Conservation (phyloP, 2,797 vertebrate genomes). For the Morelia viridis region DNA sequence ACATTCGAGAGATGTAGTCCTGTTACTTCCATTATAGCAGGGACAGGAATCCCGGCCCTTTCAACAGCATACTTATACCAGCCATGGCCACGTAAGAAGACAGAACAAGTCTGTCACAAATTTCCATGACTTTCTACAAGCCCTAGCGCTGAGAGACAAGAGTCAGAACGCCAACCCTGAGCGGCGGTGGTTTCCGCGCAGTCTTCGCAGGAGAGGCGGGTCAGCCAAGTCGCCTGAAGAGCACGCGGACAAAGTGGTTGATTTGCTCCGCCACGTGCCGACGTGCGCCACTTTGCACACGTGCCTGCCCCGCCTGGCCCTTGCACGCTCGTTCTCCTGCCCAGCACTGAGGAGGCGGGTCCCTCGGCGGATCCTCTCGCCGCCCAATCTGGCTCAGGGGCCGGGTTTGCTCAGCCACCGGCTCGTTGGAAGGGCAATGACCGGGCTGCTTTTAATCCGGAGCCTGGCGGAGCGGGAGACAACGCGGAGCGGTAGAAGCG, state of each 20-base stretch:
- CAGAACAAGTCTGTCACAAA: too few species aligned
- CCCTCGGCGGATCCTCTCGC: conserved; percentile 46
- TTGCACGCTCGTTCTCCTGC: conserved; percentile 15
- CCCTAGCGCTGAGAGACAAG: not conserved
- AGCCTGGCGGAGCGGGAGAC: conserved; percentile 17
- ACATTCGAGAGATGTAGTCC: not conserved
- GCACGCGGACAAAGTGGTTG: not conserved
- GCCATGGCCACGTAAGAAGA: not conserved
- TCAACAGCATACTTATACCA: not conserved
- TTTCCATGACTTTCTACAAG: not conserved
- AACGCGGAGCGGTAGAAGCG: not conserved
- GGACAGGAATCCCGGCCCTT: not conserved
- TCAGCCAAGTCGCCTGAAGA: not conserved
- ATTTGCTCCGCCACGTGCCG: not conserved
- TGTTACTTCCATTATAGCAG: not conserved
- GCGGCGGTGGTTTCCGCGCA: not conserved
- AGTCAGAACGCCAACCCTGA: not conserved
- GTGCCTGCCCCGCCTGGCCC: not conserved
- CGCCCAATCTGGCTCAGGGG: conserved; percentile 44
- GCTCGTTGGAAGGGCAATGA: conserved; percentile 32
- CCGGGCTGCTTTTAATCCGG: conserved; percentile 43
- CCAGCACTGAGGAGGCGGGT: conserved; percentile 55
- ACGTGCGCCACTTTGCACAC: not conserved
- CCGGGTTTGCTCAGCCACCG: conserved; percentile 45
- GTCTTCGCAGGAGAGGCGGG: not conserved